A percentile compares a stretch with the other conserved stretches of the same genome.
phyloP scores from a whole-genome alignment of 1,140 invertebrate genomes.

The Pemphigus obesinymphae region DNA sequence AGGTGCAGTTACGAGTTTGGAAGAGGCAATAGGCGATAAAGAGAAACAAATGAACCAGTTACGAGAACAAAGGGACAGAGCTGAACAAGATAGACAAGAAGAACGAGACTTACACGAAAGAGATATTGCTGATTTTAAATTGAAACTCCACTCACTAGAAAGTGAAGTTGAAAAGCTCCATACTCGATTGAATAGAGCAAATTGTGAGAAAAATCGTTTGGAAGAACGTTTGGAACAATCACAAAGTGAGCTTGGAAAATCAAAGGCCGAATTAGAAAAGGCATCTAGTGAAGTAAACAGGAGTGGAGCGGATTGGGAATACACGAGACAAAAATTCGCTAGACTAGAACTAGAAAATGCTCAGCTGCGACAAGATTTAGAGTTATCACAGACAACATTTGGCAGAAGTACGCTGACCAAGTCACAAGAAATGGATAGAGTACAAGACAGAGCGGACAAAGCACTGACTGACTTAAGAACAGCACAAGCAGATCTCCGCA shows the following conservation, averaged over 20 bases:
- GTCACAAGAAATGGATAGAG: conserved; percentile 70
- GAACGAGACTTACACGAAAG: conserved; percentile 89
- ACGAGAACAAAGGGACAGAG: conserved; percentile 84
- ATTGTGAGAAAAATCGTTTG: conserved; percentile 82
- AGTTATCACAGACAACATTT: conserved; percentile 74
- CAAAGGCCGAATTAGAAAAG: conserved; percentile 87
- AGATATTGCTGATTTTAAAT: conserved; percentile 90
- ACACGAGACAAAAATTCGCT: conserved; percentile 77
- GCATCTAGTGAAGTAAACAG: conserved; percentile 81
- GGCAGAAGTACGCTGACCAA: conserved; percentile 58
- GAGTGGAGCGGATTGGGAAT: conserved; percentile 82
- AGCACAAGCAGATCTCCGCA: conserved; percentile 73
- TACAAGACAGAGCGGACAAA: conserved; percentile 84
- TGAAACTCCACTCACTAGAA: conserved; percentile 84
- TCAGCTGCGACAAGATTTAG: conserved; percentile 74
- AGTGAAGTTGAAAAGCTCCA: conserved; percentile 69
- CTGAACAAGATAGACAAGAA: conserved; percentile 94
- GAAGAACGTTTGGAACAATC: conserved; percentile 87
- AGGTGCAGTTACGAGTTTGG: conserved; percentile 83
- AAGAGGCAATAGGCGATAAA: conserved; percentile 94
- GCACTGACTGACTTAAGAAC: conserved; percentile 74
- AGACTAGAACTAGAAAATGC: conserved; percentile 86
- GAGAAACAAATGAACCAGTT: conserved; percentile 93
- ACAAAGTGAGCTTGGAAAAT: conserved; percentile 87
- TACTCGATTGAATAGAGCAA: conserved; percentile 75